These are phyloP conservation scores for Odontothrips loti DNA, from an alignment of 2,888 invertebrate species.

Conservation along the genomic window DNA sequence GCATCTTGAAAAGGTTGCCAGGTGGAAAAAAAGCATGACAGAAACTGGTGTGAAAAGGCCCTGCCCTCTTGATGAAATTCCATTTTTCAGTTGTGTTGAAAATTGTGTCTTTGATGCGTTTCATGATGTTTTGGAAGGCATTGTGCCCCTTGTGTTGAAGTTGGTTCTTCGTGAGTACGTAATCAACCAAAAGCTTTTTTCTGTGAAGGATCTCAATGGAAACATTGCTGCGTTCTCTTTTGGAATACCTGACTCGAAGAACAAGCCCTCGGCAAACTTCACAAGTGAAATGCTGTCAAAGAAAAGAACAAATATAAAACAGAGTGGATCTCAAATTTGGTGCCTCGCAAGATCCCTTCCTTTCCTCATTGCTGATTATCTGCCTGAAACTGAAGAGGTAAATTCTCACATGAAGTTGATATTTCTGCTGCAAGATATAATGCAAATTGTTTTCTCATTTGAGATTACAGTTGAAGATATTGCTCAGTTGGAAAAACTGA, in stretches of 20 bases:
- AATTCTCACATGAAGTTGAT: neutral
- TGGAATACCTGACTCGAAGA: neutral
- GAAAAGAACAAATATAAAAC: neutral
- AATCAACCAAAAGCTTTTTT: neutral
- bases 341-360: neutral
- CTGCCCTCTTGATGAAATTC: neutral
- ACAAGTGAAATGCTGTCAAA: neutral
- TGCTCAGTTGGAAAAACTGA: neutral
- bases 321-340: neutral
- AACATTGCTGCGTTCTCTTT: neutral
- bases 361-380: neutral
- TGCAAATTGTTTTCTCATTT: neutral
- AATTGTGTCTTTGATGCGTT: neutral
- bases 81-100: neutral
- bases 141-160: neutral
- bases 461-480: neutral
- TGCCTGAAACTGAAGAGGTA: neutral
- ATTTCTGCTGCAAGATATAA: neutral
- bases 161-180: neutral
- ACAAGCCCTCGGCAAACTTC: neutral
- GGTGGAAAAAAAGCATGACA: neutral
- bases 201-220: neutral
- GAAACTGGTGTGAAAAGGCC: neutral
- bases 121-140: neutral
- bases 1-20: neutral